Percentiles rank a stretch among this genome's conserved stretches.
Conservation (phyloP, 2,888 invertebrate species). For the Luperina nickerlii region DNA sequence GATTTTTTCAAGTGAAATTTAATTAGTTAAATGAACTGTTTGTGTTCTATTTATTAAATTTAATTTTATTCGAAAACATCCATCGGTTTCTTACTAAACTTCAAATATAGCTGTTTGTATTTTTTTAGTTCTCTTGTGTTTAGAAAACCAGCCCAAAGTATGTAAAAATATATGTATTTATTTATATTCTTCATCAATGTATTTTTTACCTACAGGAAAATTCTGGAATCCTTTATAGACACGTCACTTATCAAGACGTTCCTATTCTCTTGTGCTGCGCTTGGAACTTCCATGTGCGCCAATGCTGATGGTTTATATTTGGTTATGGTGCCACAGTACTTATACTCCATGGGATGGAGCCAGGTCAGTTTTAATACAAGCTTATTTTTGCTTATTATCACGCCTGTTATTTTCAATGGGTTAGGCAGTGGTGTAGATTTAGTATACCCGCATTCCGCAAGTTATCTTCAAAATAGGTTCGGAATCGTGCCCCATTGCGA, state of each 20-base stretch:
- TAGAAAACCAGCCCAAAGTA: background rate
- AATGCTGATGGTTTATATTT: slow-evolving; percentile 29
- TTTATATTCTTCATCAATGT: background rate
- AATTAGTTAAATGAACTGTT: background rate
- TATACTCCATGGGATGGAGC: slow-evolving; percentile 47
- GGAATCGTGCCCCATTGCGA: background rate
- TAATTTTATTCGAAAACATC: background rate
- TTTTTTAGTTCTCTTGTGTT: no score
- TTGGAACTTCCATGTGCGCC: slow-evolving; percentile 23
- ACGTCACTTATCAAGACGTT: slow-evolving; percentile 35
- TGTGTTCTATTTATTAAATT: background rate
- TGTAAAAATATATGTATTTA: background rate
- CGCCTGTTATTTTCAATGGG: no score
- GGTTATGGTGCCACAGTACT: slow-evolving; percentile 43
- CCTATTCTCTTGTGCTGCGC: slow-evolving; percentile 27
- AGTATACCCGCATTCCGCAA: background rate
- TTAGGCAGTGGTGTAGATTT: background rate
- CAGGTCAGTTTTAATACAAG: slow-evolving; percentile 32
- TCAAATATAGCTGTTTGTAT: background rate
- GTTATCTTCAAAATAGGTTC: background rate
- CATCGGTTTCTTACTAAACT: background rate
- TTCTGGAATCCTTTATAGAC: slow-evolving; percentile 35
- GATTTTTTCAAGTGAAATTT: background rate
- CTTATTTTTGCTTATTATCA: background rate
- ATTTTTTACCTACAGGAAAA: slow-evolving; percentile 17